Evolutionary conservation across 2,797 vertebrate genomes (phyloP), one percentile per base, ranked within the genome.

Genomic region (Eupleurogrammus muticus): DNA sequence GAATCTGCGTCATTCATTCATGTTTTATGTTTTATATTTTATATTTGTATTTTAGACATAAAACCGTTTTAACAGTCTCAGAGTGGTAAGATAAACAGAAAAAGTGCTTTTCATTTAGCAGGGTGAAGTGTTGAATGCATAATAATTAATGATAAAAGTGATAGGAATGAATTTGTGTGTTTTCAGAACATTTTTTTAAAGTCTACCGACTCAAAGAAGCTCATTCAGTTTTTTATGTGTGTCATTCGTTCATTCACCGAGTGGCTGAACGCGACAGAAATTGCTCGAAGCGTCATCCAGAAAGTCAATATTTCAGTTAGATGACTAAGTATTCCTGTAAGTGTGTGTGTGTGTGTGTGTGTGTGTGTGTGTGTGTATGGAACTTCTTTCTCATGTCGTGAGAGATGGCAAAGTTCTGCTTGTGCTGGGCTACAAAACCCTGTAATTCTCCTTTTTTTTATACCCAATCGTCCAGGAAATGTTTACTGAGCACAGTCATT

Each of bases 391-490:
- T 59, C 5, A 50, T 21, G 58, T 68, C 38, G 10, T n/a, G 23
- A 11, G 11, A 68, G 35, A 72, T 60, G 53, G 64, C 63, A 9
- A 66, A 71, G 12, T 40, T 56, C 62, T 47, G 35, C 35, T 58
- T 21, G 4, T 55, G 47, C 48, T 66, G 36, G 58, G 42, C 47
- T 20, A 61, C 19, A 71, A 61, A 68, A n/a, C 47, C 19, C 42
- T 48, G 23, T 17, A 49, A 71, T 75, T 60, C 7, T 58, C 5
- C 44, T 60, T 60, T 50, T 44, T 58, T 56, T 53, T 55, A 12
- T 12, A 40, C 52, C 50, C 14, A 14, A 23, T 75, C 62, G 62
- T 70, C 23, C 72, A 72, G 69, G 42, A 84, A 84, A 78, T 73
- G 46, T 70, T 73, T 52, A 70, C 36, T 23, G 53, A 78, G 53